Evolutionary conservation across 2,797 vertebrate species (phyloP).

Genomic region (Oryzias sinensis): DNA sequence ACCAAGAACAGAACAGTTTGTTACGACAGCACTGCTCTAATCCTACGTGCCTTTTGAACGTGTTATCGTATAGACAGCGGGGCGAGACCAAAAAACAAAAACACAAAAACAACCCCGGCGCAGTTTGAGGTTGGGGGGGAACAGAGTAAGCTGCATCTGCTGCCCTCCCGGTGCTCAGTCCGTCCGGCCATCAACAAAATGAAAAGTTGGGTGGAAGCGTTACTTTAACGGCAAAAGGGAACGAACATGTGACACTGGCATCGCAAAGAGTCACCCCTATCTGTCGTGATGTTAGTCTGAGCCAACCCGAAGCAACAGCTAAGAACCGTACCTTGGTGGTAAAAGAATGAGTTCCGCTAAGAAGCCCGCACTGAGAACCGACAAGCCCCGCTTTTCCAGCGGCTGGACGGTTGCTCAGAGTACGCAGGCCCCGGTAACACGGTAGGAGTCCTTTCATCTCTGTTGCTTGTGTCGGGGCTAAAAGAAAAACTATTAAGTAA

Average conservation of each 20-base stretch:
- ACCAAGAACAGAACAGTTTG: slow-evolving; percentile 1
- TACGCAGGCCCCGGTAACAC: slow-evolving; percentile 59
- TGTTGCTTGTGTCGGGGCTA: slow-evolving; percentile 27
- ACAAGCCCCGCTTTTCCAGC: slow-evolving; percentile 51
- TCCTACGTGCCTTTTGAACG: too few species aligned
- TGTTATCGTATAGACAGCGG: too few species aligned
- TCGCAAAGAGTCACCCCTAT: too few species aligned
- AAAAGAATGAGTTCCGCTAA: slow-evolving; percentile 69
- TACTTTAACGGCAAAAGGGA: too few species aligned
- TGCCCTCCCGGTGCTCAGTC: slow-evolving; percentile 14
- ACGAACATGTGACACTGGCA: too few species aligned
- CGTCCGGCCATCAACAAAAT: not conserved
- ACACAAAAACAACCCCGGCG: too few species aligned
- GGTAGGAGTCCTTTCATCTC: slow-evolving; percentile 69
- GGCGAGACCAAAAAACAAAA: too few species aligned
- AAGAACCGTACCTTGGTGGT: slow-evolving; percentile 64
- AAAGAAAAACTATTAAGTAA: not conserved
- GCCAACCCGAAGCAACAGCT: slow-evolving; percentile 26
- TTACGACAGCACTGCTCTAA: too few species aligned
- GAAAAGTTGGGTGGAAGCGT: not conserved
- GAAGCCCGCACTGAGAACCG: slow-evolving; percentile 69
- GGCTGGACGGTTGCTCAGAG: slow-evolving; percentile 58
- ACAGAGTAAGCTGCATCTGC: slow-evolving; percentile 26
- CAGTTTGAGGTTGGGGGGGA: not conserved
- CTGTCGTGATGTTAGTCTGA: slow-evolving; percentile 12